Evolutionary conservation across 2,888 invertebrate species (phyloP).

Genomic region (Steinernema carpocapsae): DNA sequence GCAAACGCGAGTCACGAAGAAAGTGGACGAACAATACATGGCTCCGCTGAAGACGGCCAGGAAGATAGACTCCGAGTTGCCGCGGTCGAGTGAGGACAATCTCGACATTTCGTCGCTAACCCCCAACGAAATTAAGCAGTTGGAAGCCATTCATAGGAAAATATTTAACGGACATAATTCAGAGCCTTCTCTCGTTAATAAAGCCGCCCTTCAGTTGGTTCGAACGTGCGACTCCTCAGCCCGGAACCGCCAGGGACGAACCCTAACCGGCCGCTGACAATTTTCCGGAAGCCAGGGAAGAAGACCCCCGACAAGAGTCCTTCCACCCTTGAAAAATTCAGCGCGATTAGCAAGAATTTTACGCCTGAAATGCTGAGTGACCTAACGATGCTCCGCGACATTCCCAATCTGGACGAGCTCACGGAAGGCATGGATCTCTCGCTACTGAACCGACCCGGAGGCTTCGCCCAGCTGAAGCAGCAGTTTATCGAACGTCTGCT

Average conservation of each 20-base stretch:
- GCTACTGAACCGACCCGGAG: constrained; percentile 61
- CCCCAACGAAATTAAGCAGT: constrained; percentile 44
- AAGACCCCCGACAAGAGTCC: background rate
- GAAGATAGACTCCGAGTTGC: background rate
- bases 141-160: constrained; percentile 52
- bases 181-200: background rate
- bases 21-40: constrained; percentile 13
- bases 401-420: constrained; percentile 62
- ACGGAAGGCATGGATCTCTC: constrained; percentile 62
- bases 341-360: constrained; percentile 49
- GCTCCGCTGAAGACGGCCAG: background rate
- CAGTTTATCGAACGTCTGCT: constrained; percentile 64
- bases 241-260: constrained; percentile 22
- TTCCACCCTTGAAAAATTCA: constrained; percentile 35
- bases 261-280: constrained; percentile 35
- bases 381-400: constrained; percentile 55
- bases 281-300: background rate
- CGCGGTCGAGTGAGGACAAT: constrained; percentile 31
- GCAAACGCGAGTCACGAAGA: background rate
- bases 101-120: constrained; percentile 46
- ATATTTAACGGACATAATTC: constrained; percentile 44
- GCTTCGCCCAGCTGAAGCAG: constrained; percentile 58
- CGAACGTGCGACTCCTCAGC: constrained; percentile 9
- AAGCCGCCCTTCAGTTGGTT: background rate
- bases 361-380: constrained; percentile 60